Evolutionary conservation across 1,140 invertebrate genomes (phyloP).

Genomic region (Papilio polytes): DNA sequence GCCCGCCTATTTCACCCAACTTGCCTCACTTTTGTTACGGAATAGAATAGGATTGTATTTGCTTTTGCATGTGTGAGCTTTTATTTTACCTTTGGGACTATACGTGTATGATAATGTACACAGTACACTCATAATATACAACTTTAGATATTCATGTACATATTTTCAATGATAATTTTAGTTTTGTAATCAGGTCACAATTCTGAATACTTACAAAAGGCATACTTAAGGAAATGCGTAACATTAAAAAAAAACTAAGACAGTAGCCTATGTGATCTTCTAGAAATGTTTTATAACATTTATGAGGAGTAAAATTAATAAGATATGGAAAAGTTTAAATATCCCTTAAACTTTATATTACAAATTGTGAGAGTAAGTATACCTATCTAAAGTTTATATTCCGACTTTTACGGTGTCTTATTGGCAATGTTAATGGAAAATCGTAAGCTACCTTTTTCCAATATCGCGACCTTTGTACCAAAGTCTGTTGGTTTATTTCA

Average conservation of each 20-base stretch:
- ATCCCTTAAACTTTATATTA: too few relatives aligned
- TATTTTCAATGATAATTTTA: not conserved
- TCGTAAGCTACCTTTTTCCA: slow-evolving; percentile 62
- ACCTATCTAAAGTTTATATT: not conserved
- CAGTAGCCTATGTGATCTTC: too few relatives aligned
- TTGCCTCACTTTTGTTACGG: slow-evolving; percentile 41
- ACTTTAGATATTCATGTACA: not conserved
- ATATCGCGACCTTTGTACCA: slow-evolving; percentile 70
- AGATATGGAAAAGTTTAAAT: too few relatives aligned
- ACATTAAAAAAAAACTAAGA: too few relatives aligned
- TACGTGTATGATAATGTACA: not conserved
- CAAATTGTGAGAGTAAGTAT: not conserved
- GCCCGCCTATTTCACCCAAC: slow-evolving; percentile 40
- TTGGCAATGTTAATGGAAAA: slow-evolving; percentile 49
- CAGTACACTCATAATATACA: not conserved
- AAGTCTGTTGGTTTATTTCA: slow-evolving; percentile 75
- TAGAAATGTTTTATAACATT: too few relatives aligned
- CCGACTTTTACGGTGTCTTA: not conserved
- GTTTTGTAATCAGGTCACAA: not conserved
- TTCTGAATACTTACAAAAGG: not conserved
- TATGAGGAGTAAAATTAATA: too few relatives aligned
- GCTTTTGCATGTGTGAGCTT: slow-evolving; percentile 24
- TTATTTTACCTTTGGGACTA: slow-evolving; percentile 1
- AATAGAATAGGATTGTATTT: slow-evolving; percentile 40
- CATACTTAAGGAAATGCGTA: too few relatives aligned